phyloP scores from a whole-genome alignment of 2,797 vertebrate species.

The Pangasius macronema region DNA sequence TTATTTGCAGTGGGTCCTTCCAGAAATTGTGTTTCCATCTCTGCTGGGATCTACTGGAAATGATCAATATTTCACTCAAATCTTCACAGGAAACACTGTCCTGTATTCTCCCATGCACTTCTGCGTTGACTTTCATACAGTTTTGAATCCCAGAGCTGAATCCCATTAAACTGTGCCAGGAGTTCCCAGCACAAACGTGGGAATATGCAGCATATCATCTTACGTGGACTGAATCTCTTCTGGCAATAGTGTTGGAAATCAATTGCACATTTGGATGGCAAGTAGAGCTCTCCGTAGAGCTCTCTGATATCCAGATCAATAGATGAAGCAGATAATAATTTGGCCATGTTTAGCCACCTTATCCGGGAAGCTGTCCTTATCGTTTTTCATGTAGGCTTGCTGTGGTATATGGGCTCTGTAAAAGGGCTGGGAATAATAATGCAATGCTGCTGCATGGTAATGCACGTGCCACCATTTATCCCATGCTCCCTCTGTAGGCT shows the following conservation, averaged over 20 bases:
- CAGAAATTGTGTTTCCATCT: conserved; percentile 40
- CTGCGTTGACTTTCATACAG: conserved; percentile 24
- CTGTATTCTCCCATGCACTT: conserved; percentile 35
- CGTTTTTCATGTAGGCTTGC: conserved; percentile 39
- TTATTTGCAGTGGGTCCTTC: conserved; percentile 24
- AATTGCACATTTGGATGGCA: conserved; percentile 65
- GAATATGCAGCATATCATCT: conserved; percentile 33
- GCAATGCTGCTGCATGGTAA: background rate
- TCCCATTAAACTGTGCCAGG: conserved; percentile 32
- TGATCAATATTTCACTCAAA: conserved; percentile 57
- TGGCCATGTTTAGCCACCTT: conserved; percentile 62
- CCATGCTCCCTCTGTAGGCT: conserved; percentile 60
- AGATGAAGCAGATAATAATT: conserved; percentile 66
- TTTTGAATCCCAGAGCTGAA: conserved; percentile 10
- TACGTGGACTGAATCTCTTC: conserved; percentile 57
- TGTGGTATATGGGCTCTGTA: conserved; percentile 1
- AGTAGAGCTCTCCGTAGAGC: conserved; percentile 57
- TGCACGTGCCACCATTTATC: conserved; percentile 12
- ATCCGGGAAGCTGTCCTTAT: conserved; percentile 61
- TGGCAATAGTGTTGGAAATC: conserved; percentile 65
- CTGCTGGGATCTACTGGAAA: conserved; percentile 39
- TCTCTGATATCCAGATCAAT: conserved; percentile 67
- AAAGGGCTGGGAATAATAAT: conserved; percentile 36
- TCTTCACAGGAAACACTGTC: conserved; percentile 40
- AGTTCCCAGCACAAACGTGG: conserved; percentile 8